Conservation (phyloP, 64 coral and sea anemone genomes). For the Dendronephthya gigantea region DNA sequence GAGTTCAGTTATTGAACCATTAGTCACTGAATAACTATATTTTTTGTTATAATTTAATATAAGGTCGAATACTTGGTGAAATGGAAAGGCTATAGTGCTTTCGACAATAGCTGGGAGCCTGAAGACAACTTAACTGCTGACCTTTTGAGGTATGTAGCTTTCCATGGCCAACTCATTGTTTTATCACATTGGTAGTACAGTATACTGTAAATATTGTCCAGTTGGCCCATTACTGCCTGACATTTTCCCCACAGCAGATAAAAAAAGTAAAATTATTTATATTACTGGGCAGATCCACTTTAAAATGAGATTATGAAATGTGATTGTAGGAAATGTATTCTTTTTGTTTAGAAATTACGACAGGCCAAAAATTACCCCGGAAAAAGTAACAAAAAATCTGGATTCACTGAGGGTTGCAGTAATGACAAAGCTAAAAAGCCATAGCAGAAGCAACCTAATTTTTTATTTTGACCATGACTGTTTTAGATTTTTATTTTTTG, state of each 20-base stretch:
- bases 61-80: neutral
- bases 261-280: too few species aligned
- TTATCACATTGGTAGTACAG: too few species aligned
- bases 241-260: too few species aligned
- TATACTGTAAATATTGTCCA: too few species aligned
- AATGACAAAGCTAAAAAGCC: constrained; percentile 24
- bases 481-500: constrained; percentile 28
- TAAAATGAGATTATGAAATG: neutral
- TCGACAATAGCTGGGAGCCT: neutral
- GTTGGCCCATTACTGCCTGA: too few species aligned
- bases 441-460: neutral
- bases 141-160: neutral
- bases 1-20: neutral
- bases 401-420: constrained; percentile 20
- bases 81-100: neutral
- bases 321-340: neutral
- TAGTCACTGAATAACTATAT: neutral
- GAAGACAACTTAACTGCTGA: neutral
- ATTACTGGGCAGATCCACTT: too few species aligned
- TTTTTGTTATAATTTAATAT: neutral
- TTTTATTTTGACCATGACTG: constrained; percentile 39
- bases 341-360: neutral
- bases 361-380: neutral
- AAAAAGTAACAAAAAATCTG: constrained; percentile 19
- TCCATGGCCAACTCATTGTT: too few species aligned